These are phyloP conservation scores for Dryas iulia DNA, from an alignment of 1,140 invertebrate species.

Conservation along the genomic window DNA sequence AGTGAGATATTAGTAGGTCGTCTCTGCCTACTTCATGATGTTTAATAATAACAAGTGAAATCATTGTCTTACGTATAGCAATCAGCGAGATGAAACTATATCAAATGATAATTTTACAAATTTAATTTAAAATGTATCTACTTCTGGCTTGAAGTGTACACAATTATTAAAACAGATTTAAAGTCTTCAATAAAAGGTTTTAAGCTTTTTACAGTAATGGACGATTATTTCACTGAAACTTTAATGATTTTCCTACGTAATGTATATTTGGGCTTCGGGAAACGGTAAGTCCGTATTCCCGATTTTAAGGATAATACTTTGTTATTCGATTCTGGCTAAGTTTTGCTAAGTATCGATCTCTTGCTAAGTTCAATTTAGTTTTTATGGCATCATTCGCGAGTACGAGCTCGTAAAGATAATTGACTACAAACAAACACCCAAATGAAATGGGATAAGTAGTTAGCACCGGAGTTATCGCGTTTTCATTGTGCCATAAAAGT, in stretches of 20 bases:
- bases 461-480: conserved; percentile 27
- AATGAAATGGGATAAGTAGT: conserved; percentile 35
- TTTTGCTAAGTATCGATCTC: not conserved
- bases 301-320: not conserved
- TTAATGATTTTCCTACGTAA: not conserved
- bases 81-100: too few relatives aligned
- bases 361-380: conserved; percentile 14
- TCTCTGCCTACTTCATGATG: too few relatives aligned
- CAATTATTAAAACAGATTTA: not conserved
- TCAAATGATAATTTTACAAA: too few relatives aligned
- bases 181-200: not conserved
- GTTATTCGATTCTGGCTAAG: not conserved
- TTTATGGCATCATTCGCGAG: conserved; percentile 16
- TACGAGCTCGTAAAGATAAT: conserved; percentile 33
- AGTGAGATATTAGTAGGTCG: too few relatives aligned
- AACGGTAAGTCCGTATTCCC: too few relatives aligned
- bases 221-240: not conserved
- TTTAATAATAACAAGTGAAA: too few relatives aligned
- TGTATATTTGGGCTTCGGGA: not conserved
- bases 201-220: not conserved
- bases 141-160: not conserved
- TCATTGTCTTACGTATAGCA: too few relatives aligned
- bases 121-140: not conserved
- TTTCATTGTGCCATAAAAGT: conserved; percentile 29
- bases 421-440: conserved; percentile 32